These are phyloP conservation scores for Panurus biarmicus DNA, from an alignment of 2,113 vertebrate genomes.

Conservation along the genomic window DNA sequence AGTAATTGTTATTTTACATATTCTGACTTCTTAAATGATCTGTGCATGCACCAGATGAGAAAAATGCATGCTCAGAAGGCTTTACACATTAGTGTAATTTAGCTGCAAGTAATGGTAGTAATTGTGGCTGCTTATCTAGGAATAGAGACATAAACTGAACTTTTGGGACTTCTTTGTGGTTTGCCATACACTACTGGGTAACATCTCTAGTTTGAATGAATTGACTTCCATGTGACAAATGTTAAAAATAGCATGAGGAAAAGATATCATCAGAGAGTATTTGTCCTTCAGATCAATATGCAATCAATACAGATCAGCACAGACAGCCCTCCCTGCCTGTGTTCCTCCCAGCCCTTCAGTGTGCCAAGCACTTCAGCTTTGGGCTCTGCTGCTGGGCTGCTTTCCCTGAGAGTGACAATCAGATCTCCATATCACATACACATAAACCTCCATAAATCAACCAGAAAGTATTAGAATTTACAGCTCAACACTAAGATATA, in stretches of 20 bases:
- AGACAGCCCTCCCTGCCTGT: neutral
- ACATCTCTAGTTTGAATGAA: neutral
- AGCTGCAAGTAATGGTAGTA: neutral
- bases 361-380: neutral
- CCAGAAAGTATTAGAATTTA: neutral
- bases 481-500: neutral
- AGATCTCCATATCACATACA: neutral
- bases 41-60: neutral
- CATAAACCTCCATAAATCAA: neutral
- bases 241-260: neutral
- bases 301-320: neutral
- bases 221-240: neutral
- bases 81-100: neutral
- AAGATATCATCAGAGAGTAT: neutral
- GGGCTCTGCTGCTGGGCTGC: neutral
- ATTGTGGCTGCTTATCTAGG: neutral
- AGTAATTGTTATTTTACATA: neutral
- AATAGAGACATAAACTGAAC: neutral
- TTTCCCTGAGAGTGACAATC: neutral
- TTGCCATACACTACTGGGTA: neutral
- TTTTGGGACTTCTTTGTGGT: neutral
- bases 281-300: neutral
- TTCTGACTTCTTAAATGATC: neutral
- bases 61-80: neutral
- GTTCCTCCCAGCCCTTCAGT: neutral